Conservation (phyloP, 2,113 vertebrate species). For the Panurus biarmicus region DNA sequence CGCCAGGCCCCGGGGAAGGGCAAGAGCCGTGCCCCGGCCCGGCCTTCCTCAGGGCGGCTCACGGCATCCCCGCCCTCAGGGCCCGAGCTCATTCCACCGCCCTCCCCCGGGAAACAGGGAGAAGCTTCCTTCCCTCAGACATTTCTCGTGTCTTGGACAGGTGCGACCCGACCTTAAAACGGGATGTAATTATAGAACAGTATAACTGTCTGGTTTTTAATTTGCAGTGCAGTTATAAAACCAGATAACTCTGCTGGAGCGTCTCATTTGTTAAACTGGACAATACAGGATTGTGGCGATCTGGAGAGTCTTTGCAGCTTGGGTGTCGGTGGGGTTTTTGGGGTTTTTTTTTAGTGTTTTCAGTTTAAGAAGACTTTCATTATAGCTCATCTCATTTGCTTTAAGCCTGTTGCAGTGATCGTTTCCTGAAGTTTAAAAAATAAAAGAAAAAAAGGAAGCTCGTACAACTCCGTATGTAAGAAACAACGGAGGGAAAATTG, state of each 20-base stretch:
- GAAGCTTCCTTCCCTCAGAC: background rate
- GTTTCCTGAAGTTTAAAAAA: background rate
- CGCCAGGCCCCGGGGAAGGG: background rate
- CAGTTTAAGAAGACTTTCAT: background rate
- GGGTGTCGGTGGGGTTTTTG: background rate
- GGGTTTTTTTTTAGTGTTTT: background rate
- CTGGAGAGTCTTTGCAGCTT: background rate
- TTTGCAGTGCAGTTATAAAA: background rate
- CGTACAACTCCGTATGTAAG: background rate
- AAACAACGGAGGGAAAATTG: no score
- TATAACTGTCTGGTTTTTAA: background rate
- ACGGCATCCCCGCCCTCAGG: background rate
- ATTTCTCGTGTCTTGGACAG: background rate
- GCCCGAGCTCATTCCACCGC: background rate
- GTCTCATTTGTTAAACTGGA: background rate
- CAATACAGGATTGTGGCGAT: background rate
- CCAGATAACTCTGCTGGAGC: background rate
- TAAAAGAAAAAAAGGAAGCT: background rate
- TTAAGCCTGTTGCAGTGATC: background rate
- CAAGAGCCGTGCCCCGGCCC: background rate
- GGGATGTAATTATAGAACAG: background rate
- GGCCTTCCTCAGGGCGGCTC: background rate
- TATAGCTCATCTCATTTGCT: background rate
- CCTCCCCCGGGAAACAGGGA: background rate
- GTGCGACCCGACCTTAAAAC: background rate